Percentiles rank a stretch among this genome's conserved stretches.
These are phyloP conservation scores for Autographa pulchrina DNA, from an alignment of 2,888 invertebrate genomes.

Conservation along the genomic window DNA sequence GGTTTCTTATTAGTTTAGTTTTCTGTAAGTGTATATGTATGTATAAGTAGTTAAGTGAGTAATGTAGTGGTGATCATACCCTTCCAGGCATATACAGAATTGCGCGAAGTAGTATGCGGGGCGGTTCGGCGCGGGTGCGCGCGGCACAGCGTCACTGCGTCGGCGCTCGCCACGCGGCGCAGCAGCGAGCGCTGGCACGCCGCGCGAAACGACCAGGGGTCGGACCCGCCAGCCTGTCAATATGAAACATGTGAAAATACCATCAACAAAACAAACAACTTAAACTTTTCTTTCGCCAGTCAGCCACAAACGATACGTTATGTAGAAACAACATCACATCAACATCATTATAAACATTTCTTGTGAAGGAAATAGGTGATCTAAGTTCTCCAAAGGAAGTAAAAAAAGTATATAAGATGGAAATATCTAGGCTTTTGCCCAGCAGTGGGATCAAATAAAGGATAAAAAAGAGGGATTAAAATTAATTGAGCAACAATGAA, in stretches of 20 bases:
- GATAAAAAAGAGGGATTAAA: too few relatives aligned
- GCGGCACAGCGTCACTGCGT: slow-evolving; percentile 86
- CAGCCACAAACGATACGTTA: background rate
- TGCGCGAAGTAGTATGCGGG: slow-evolving; percentile 91
- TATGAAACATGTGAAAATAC: background rate
- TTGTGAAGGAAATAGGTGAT: too few relatives aligned
- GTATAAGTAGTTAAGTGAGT: too few relatives aligned
- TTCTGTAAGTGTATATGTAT: too few relatives aligned
- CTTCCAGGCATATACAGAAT: slow-evolving; percentile 91
- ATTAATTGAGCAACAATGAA: too few relatives aligned
- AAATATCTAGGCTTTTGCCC: too few relatives aligned
- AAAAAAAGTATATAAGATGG: too few relatives aligned
- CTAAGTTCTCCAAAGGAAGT: too few relatives aligned
- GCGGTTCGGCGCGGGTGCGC: slow-evolving; percentile 83
- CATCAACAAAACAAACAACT: background rate
- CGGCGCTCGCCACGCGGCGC: slow-evolving; percentile 86
- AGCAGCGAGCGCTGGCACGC: slow-evolving; percentile 86
- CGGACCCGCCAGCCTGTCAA: slow-evolving; percentile 86
- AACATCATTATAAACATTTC: background rate
- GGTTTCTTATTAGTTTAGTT: too few relatives aligned
- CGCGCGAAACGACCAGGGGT: slow-evolving; percentile 89
- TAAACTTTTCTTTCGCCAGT: too few relatives aligned
- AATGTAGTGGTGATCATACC: too few relatives aligned
- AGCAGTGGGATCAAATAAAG: too few relatives aligned
- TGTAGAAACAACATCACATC: background rate